phyloP scores from a whole-genome alignment of 2,797 vertebrate genomes.

The Notolepis coatsorum region DNA sequence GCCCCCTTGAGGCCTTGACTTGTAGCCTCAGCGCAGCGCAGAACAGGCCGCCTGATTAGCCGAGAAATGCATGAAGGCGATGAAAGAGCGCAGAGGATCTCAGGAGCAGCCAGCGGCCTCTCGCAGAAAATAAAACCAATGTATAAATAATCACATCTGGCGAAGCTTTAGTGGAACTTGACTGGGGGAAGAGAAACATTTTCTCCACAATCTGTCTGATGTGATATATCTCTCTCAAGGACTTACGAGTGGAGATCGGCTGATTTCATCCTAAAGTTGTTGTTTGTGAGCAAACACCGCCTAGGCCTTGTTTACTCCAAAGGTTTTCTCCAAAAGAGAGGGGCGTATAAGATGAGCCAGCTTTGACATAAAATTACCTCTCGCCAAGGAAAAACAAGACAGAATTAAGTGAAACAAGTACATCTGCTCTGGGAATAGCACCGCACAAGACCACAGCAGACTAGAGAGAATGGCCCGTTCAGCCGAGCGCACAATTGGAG shows the following conservation, averaged over 20 bases:
- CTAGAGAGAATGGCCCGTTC: too few relatives aligned
- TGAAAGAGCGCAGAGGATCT: constrained; percentile 39
- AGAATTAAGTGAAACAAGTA: too few relatives aligned
- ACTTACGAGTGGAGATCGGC: not conserved
- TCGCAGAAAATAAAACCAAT: constrained; percentile 51
- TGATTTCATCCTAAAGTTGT: too few relatives aligned
- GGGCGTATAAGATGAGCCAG: too few relatives aligned
- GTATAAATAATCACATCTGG: constrained; percentile 66
- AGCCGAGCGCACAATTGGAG: too few relatives aligned
- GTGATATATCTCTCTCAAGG: not conserved
- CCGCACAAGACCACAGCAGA: too few relatives aligned
- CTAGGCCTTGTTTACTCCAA: too few relatives aligned
- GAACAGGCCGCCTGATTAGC: constrained; percentile 12
- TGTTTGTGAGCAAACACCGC: too few relatives aligned
- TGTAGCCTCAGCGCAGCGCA: constrained; percentile 21
- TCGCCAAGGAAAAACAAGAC: too few relatives aligned
- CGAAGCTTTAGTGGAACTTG: constrained; percentile 26
- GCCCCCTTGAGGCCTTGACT: constrained; percentile 12
- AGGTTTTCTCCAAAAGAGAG: too few relatives aligned
- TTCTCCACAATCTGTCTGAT: constrained; percentile 6
- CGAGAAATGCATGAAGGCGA: constrained; percentile 40
- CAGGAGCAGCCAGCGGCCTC: constrained; percentile 30
- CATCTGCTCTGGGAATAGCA: too few relatives aligned
- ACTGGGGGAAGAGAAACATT: constrained; percentile 9
- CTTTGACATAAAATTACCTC: too few relatives aligned